These are phyloP conservation scores for Ochropleura leucogaster DNA, from an alignment of 2,888 invertebrate species.

Conservation along the genomic window DNA sequence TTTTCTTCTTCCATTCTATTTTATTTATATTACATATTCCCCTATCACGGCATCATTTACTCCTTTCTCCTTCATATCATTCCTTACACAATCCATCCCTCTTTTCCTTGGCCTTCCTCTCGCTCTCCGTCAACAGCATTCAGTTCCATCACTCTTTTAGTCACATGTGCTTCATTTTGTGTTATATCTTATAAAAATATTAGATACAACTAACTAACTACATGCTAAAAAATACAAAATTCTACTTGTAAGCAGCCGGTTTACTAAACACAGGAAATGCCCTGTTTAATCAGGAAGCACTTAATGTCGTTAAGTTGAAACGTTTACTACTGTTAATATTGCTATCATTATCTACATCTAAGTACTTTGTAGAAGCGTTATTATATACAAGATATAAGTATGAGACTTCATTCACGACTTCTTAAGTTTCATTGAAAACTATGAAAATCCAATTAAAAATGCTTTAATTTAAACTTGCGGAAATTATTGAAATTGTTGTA, in stretches of 20 bases:
- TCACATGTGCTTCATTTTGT: background rate
- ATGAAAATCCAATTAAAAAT: background rate
- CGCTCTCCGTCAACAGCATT: too few relatives aligned
- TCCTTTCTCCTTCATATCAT: too few relatives aligned
- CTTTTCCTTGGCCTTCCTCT: too few relatives aligned
- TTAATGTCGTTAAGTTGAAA: conserved; percentile 65
- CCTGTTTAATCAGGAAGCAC: conserved; percentile 78
- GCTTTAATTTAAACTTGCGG: too few relatives aligned
- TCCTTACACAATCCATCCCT: too few relatives aligned
- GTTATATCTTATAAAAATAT: background rate
- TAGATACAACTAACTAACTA: background rate
- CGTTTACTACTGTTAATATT: conserved; percentile 39
- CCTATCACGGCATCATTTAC: too few relatives aligned
- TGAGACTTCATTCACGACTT: conserved; percentile 1
- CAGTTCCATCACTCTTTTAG: too few relatives aligned
- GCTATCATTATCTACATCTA: conserved; percentile 30
- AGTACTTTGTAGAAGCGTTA: conserved; percentile 5
- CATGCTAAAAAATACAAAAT: conserved; percentile 1
- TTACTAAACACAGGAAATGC: conserved; percentile 74
- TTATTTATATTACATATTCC: too few relatives aligned
- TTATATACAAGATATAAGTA: background rate
- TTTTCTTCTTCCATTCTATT: too few relatives aligned
- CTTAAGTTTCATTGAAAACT: background rate
- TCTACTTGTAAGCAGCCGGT: conserved; percentile 33
- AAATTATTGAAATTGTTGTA: too few relatives aligned